A percentile compares a stretch with the other conserved stretches of the same genome.
Evolutionary conservation across 2,113 vertebrate species (phyloP).

Genomic region (Neolamprologus hecqui): DNA sequence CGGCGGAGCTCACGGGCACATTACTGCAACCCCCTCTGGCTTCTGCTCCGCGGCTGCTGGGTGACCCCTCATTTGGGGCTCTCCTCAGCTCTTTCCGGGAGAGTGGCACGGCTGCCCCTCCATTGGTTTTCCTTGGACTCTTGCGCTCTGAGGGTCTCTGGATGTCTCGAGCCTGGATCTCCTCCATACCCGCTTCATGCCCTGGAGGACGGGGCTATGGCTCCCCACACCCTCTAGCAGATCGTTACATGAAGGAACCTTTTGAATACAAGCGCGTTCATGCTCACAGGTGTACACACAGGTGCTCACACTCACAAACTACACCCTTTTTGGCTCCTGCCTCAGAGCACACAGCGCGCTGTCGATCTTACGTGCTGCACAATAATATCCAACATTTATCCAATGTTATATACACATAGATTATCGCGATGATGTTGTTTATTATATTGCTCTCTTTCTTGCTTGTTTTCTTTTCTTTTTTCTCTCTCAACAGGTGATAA

Average conservation of each 20-base stretch:
- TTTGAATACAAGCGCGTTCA: rapidly evolving
- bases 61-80: neutral
- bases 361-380: neutral
- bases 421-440: neutral
- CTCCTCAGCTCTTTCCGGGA: neutral
- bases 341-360: rapidly evolving
- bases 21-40: neutral
- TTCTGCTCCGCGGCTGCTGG: neutral
- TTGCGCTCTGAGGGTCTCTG: neutral
- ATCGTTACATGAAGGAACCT: neutral
- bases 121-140: rapidly evolving
- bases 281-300: rapidly evolving
- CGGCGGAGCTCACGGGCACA: rapidly evolving
- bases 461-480: neutral
- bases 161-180: neutral
- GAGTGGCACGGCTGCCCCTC: neutral
- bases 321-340: rapidly evolving
- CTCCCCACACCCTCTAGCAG: neutral
- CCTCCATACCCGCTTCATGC: neutral
- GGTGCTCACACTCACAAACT: neutral
- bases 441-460: neutral
- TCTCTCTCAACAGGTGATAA: neutral
- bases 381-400: neutral
- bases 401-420: rapidly evolving
- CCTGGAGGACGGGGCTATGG: rapidly evolving